A percentile compares a stretch with the other conserved stretches of the same genome.
Conservation (phyloP, 2,888 invertebrate species). For the Tipula unca region DNA sequence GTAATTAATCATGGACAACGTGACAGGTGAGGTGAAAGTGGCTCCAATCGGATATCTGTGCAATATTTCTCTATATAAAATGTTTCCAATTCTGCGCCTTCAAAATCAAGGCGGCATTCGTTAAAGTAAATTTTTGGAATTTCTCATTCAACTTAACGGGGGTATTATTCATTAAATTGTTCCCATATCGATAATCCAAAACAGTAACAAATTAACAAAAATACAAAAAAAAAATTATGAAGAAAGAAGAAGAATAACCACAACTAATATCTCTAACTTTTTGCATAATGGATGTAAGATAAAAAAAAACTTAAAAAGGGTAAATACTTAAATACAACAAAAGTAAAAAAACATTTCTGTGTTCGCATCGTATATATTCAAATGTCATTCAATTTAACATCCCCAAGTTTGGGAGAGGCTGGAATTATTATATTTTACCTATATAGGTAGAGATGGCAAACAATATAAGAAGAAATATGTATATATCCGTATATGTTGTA, state of each 20-base stretch:
- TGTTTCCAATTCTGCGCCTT: too few species aligned
- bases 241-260: not conserved
- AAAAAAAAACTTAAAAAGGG: not conserved
- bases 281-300: not conserved
- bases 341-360: not conserved
- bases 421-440: not conserved
- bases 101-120: too few species aligned
- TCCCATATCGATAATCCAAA: slow-evolving; percentile 14
- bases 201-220: slow-evolving; percentile 2
- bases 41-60: too few species aligned
- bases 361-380: slow-evolving; percentile 9
- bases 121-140: too few species aligned
- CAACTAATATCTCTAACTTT: not conserved
- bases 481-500: not conserved
- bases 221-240: not conserved
- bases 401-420: slow-evolving; percentile 14
- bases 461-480: slow-evolving; percentile 8
- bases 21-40: too few species aligned
- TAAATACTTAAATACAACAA: not conserved
- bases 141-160: too few species aligned
- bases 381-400: slow-evolving; percentile 20
- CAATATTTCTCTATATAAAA: too few species aligned
- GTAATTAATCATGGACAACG: too few species aligned
- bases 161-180: not conserved
- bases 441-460: not conserved